Evolutionary conservation across 2,888 invertebrate species (phyloP).

Genomic region (Dryomyza anilis): DNA sequence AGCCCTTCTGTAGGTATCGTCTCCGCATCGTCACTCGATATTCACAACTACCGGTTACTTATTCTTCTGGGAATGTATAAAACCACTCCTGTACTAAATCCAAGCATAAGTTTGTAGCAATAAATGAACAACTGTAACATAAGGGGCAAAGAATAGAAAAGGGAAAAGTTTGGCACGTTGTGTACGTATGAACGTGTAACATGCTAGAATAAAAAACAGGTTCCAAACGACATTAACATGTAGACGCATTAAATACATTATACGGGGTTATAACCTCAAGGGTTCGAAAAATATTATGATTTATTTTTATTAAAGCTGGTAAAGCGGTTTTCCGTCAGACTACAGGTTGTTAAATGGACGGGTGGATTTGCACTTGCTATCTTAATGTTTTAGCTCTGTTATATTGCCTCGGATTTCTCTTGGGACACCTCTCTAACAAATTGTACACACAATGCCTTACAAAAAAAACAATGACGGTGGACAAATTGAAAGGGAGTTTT

Average conservation of each 20-base stretch:
- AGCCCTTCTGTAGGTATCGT: conserved; percentile 37
- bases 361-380: conserved; percentile 59
- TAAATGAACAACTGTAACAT: conserved; percentile 44
- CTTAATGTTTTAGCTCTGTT: conserved; percentile 57
- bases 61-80: conserved; percentile 58
- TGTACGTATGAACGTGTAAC: too few relatives aligned
- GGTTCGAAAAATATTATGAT: conserved; percentile 56
- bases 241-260: conserved; percentile 59
- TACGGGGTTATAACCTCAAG: conserved; percentile 58
- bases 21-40: conserved; percentile 43
- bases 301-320: conserved; percentile 56
- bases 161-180: conserved; percentile 21
- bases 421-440: conserved; percentile 46
- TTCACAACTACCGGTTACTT: conserved; percentile 42
- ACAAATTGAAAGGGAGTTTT: conserved; percentile 57
- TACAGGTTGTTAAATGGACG: conserved; percentile 57
- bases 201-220: conserved; percentile 39
- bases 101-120: conserved; percentile 29
- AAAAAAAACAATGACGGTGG: conserved; percentile 19
- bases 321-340: conserved; percentile 54
- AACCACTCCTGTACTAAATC: conserved; percentile 39
- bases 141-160: conserved; percentile 35
- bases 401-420: conserved; percentile 56
- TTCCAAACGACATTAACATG: conserved; percentile 51
- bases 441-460: conserved; percentile 37